A percentile compares a stretch with the other conserved stretches of the same genome.
These are phyloP conservation scores for Oreortyx pictus DNA, from an alignment of 2,797 vertebrate genomes.

Conservation along the genomic window DNA sequence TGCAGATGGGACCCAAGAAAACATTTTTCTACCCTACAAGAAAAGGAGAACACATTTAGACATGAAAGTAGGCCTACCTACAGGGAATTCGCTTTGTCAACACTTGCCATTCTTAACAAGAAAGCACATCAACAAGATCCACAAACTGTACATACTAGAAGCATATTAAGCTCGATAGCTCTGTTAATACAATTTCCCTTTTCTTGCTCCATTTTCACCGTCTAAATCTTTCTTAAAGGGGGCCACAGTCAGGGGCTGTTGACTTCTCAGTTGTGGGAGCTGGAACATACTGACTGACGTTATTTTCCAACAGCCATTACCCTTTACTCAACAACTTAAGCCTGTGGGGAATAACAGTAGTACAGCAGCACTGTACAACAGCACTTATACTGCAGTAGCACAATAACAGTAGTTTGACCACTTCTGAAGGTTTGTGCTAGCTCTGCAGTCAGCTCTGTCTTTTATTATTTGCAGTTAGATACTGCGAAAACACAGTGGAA, in stretches of 20 bases:
- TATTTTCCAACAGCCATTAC: background rate
- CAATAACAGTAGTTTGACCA: background rate
- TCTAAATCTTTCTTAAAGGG: background rate
- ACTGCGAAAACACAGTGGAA: background rate
- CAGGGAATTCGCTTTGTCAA: background rate
- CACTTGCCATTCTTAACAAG: background rate
- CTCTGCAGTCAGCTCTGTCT: background rate
- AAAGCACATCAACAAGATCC: background rate
- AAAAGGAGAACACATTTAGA: background rate
- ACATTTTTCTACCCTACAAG: background rate
- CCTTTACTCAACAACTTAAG: background rate
- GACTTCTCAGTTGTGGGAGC: background rate
- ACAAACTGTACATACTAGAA: background rate
- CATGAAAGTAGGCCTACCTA: background rate
- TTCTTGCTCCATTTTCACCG: background rate
- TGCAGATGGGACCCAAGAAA: background rate
- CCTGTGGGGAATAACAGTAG: background rate
- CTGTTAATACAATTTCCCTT: background rate
- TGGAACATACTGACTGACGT: accelerated
- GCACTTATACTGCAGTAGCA: background rate
- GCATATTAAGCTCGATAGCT: background rate
- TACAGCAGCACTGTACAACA: background rate
- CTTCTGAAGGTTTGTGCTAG: background rate
- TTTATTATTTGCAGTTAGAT: background rate
- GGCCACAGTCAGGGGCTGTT: background rate